phyloP scores from a whole-genome alignment of 1,140 invertebrate species.

The Metopolophium dirhodum region DNA sequence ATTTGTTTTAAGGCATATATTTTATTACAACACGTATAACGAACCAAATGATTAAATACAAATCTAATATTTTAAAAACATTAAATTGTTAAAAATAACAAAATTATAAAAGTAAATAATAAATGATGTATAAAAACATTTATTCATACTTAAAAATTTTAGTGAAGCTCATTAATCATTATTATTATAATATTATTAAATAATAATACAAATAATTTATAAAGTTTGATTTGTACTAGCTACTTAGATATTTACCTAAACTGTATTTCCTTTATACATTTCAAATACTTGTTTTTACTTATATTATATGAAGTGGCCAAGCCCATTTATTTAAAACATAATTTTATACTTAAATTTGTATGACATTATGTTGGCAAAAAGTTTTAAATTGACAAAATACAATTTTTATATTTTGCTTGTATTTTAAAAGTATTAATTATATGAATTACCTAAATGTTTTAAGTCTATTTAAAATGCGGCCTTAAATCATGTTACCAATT shows the following conservation, averaged over 20 bases:
- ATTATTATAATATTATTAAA: neutral
- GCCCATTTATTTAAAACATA: neutral
- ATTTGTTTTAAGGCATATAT: neutral
- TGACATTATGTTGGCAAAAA: neutral
- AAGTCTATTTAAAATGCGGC: constrained; percentile 9
- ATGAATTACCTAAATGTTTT: neutral
- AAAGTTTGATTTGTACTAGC: neutral
- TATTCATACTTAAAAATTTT: neutral
- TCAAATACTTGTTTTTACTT: neutral
- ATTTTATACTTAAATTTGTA: neutral
- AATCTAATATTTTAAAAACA: neutral
- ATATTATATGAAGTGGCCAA: neutral
- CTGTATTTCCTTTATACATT: neutral
- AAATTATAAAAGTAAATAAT: neutral
- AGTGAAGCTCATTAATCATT: neutral
- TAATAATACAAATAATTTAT: neutral
- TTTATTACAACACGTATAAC: neutral
- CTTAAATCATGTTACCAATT: constrained; percentile 26
- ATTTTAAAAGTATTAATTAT: neutral
- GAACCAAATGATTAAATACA: neutral
- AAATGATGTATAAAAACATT: neutral
- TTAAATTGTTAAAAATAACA: neutral
- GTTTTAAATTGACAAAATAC: neutral
- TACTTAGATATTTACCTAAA: neutral
- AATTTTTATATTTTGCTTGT: neutral